phyloP scores from a whole-genome alignment of 2,797 vertebrate genomes.

The Melanotaenia parkinsoni region DNA sequence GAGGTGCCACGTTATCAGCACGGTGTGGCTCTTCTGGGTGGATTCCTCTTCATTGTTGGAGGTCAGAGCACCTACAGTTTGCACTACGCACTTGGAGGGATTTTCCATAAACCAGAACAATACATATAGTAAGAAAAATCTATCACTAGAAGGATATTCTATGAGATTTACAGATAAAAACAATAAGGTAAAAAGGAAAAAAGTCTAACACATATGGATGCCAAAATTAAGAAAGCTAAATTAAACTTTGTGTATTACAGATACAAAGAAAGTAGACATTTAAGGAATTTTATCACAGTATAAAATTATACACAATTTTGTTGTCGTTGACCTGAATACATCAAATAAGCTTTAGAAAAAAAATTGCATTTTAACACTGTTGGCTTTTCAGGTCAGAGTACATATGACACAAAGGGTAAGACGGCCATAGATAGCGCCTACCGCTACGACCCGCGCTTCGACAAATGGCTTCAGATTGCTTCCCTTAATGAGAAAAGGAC shows the following conservation, averaged over 20 bases:
- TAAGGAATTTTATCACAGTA: background rate
- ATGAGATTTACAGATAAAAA: background rate
- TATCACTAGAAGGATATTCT: background rate
- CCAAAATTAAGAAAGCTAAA: too few species aligned
- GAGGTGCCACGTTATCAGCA: conserved; percentile 86
- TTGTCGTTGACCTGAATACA: background rate
- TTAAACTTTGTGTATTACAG: background rate
- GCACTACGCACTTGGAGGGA: background rate
- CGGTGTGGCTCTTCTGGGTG: conserved; percentile 84
- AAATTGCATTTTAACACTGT: background rate
- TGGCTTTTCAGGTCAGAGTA: conserved; percentile 78
- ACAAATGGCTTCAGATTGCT: conserved; percentile 85
- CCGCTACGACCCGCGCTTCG: conserved; percentile 85
- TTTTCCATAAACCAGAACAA: background rate
- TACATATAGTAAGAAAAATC: background rate
- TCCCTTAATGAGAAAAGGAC: conserved; percentile 86
- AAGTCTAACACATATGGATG: too few species aligned
- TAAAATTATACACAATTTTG: background rate
- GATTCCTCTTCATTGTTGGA: conserved; percentile 87
- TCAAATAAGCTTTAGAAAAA: background rate
- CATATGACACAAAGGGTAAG: conserved; percentile 88
- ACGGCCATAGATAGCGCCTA: conserved; percentile 86
- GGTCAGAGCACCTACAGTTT: conserved; percentile 69
- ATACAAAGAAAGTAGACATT: background rate
- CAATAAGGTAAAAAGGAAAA: too few species aligned